Base-by-base conservation (phyloP, 2,888 invertebrate species). In the Apotomis betuletana region DNA sequence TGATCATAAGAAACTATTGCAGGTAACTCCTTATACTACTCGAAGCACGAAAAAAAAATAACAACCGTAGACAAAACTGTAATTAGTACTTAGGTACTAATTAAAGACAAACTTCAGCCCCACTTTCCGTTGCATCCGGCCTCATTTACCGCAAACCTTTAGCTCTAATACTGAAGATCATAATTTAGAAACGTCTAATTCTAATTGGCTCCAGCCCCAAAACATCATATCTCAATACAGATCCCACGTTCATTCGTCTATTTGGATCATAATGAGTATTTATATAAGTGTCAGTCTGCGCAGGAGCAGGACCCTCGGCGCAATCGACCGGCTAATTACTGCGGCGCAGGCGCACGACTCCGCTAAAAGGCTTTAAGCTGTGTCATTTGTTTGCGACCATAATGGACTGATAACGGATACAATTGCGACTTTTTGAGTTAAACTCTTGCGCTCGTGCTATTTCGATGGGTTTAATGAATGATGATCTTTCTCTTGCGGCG, bases 401-500 rank as follows among this genome's bases (percentile, higher is more conserved):
- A 91, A 91, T 92, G 91, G 91, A 89, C 88, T 88, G 92, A 92
- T 92, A 90, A 90, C 86, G 81, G 84, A 87, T 84, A 88, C 85
- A 84, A 87, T 87, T 87, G 84, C 78, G 78, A 76, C 79, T 72
- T 80, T 81, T 81, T 82, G 82, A 79, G 83, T 82, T 83, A 80
- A 80, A 83, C 82, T 84, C 79, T 79, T 79, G 77, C 78, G 70
- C 77, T 79, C 77, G 76, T 79, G 78, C 78, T 69, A 62, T 72
- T 72, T 68, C 62, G 72, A 72, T 63, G 63, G 67, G 46, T 62
- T 73, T 60, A 74, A 75, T 76, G 74, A 76, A 76, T 69, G 74
- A 76, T 75, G 74, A 75, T 74, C 74, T 49, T 62, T 58, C 49
- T n/a, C 54, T 27, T 9, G 5, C 10, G n/a, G 13, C 49, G 52